Percentiles rank a stretch among this genome's conserved stretches.
Evolutionary conservation across 2,797 vertebrate species (phyloP).

Genomic region (Sebastes steindachneri): DNA sequence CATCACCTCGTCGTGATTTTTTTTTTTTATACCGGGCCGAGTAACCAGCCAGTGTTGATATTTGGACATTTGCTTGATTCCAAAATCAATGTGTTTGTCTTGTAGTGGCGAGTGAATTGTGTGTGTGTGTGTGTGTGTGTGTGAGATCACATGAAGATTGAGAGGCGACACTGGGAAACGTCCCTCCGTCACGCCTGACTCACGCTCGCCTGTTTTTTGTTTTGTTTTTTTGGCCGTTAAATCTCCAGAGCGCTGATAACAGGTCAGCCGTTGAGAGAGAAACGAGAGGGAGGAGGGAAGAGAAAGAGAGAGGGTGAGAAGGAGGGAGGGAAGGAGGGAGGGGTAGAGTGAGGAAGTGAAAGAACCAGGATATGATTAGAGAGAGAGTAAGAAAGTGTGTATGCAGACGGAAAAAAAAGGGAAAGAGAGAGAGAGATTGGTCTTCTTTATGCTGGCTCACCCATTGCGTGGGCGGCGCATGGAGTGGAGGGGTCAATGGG

Average conservation of each 20-base stretch:
- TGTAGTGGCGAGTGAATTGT: not conserved
- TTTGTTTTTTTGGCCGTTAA: slow-evolving; percentile 58
- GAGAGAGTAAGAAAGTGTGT: slow-evolving; percentile 59
- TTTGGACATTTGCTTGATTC: slow-evolving; percentile 24
- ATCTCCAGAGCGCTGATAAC: slow-evolving; percentile 76
- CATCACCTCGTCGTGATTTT: slow-evolving; percentile 11
- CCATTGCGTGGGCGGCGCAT: slow-evolving; percentile 74
- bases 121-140: not conserved
- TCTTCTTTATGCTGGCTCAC: slow-evolving; percentile 70
- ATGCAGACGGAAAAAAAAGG: slow-evolving; percentile 32
- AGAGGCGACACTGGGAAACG: slow-evolving; percentile 64
- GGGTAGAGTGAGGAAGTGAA: slow-evolving; percentile 38
- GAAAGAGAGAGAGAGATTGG: slow-evolving; percentile 57
- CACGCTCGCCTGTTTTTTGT: slow-evolving; percentile 30
- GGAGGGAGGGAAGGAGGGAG: slow-evolving; percentile 35
- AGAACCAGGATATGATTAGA: slow-evolving; percentile 65
- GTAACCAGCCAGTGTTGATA: not conserved
- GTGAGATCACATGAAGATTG: slow-evolving; percentile 40
- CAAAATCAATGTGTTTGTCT: slow-evolving; percentile 27
- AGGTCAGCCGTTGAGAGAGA: slow-evolving; percentile 76
- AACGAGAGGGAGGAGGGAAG: slow-evolving; percentile 41
- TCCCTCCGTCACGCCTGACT: slow-evolving; percentile 65
- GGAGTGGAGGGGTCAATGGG: slow-evolving; percentile 74
- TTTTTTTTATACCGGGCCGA: slow-evolving; percentile 10
- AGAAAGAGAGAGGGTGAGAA: not conserved